Evolutionary conservation across 2,113 vertebrate species (phyloP).

Genomic region (Cygnus atratus): DNA sequence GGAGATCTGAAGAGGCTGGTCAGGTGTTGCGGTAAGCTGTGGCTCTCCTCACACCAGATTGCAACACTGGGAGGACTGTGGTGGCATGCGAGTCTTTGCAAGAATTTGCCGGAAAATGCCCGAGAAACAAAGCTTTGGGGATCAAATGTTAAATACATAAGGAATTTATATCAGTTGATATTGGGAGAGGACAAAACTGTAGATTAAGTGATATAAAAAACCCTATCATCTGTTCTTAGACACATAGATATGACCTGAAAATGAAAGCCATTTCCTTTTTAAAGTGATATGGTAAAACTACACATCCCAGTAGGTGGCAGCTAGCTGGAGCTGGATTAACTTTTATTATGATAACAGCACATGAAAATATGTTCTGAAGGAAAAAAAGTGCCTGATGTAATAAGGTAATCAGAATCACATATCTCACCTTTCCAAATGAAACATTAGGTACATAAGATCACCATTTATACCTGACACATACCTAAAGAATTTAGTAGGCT

Average conservation of each 20-base stretch:
- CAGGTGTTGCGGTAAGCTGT: constrained; percentile 39
- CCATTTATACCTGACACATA: background rate
- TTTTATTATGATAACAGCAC: constrained; percentile 67
- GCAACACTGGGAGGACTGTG: constrained; percentile 50
- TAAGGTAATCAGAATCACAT: constrained; percentile 60
- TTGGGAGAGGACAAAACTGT: constrained; percentile 15
- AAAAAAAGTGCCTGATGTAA: constrained; percentile 40
- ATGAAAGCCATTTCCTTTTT: constrained; percentile 48
- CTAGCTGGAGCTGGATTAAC: constrained; percentile 72
- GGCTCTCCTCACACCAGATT: constrained; percentile 50
- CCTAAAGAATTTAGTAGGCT: background rate
- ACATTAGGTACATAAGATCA: background rate
- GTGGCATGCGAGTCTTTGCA: constrained; percentile 20
- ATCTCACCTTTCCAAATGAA: constrained; percentile 23
- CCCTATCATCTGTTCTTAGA: background rate
- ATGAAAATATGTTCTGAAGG: constrained; percentile 64
- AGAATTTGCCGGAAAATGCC: background rate
- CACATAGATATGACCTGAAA: constrained; percentile 21
- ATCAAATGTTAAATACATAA: background rate
- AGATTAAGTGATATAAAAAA: constrained; percentile 1
- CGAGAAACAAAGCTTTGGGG: background rate
- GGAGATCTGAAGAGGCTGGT: background rate
- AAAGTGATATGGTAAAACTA: constrained; percentile 53
- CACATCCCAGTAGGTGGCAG: constrained; percentile 76
- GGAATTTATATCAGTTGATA: background rate